These are phyloP conservation scores for Burhinus bistriatus DNA, from an alignment of 2,113 vertebrate species.

Conservation along the genomic window DNA sequence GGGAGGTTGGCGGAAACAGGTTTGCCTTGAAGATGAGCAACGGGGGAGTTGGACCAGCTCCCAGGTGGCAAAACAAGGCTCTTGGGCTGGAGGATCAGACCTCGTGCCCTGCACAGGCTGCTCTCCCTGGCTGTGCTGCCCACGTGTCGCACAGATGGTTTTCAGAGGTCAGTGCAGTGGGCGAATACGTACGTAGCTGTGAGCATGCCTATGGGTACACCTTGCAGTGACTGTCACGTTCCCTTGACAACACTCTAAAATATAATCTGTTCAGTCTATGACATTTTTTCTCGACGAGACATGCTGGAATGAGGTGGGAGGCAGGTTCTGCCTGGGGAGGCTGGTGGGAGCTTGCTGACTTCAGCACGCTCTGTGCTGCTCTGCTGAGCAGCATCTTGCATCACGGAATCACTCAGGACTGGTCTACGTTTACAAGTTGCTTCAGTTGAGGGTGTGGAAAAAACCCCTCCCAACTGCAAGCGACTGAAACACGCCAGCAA, in stretches of 20 bases:
- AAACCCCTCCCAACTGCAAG: background rate
- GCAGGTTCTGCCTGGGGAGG: background rate
- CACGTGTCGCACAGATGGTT: background rate
- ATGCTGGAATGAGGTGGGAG: constrained; percentile 4
- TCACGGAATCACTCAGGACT: background rate
- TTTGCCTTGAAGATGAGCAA: background rate
- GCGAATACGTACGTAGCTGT: fast-evolving
- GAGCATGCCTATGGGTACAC: background rate
- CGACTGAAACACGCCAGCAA: background rate
- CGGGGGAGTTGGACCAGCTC: background rate
- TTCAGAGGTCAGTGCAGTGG: background rate
- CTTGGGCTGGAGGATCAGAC: background rate
- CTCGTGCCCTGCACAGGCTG: background rate
- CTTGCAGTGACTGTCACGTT: constrained; percentile 23
- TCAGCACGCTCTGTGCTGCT: background rate
- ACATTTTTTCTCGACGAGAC: background rate
- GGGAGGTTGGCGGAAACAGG: background rate
- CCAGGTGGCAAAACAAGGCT: background rate
- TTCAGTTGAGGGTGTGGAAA: background rate
- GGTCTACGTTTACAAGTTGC: background rate
- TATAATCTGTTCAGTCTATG: constrained; percentile 8
- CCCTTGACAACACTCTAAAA: constrained; percentile 38
- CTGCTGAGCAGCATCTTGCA: background rate
- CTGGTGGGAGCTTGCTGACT: constrained; percentile 1
- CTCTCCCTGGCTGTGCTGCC: background rate